Evolutionary conservation across 2,113 vertebrate genomes (phyloP).

Genomic region (Mormyrus iriodes): DNA sequence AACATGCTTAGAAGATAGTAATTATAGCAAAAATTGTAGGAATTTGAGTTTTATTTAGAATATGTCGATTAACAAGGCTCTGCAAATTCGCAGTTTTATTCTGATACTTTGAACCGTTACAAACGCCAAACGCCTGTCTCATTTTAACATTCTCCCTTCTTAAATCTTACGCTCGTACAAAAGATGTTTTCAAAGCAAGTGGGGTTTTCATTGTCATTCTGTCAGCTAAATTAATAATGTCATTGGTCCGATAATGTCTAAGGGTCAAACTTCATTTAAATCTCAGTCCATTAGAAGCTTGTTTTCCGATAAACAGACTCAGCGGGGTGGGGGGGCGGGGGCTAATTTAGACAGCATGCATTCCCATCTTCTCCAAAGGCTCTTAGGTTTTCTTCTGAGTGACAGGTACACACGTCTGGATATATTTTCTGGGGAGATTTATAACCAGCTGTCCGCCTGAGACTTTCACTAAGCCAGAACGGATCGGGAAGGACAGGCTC

Average conservation of each 20-base stretch:
- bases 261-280: conserved; percentile 92
- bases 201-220: conserved; percentile 77
- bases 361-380: conserved; percentile 69
- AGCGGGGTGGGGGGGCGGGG: conserved; percentile 74
- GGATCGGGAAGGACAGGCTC: background rate
- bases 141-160: conserved; percentile 24
- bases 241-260: conserved; percentile 77
- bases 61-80: background rate
- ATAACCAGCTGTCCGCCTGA: background rate
- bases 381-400: conserved; percentile 81
- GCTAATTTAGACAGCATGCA: conserved; percentile 45
- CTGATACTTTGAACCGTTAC: conserved; percentile 37
- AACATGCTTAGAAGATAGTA: background rate
- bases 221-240: conserved; percentile 77
- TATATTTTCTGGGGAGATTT: conserved; percentile 15
- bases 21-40: background rate
- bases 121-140: conserved; percentile 5
- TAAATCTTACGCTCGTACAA: conserved; percentile 44
- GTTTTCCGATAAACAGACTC: conserved; percentile 95
- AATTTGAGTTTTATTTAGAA: background rate
- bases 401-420: conserved; percentile 58
- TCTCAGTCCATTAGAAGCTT: conserved; percentile 86
- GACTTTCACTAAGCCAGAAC: background rate
- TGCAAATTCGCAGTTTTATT: background rate
- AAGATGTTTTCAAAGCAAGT: conserved; percentile 75